Conservation (phyloP, 1,140 invertebrate genomes). For the Contarinia nasturtii region DNA sequence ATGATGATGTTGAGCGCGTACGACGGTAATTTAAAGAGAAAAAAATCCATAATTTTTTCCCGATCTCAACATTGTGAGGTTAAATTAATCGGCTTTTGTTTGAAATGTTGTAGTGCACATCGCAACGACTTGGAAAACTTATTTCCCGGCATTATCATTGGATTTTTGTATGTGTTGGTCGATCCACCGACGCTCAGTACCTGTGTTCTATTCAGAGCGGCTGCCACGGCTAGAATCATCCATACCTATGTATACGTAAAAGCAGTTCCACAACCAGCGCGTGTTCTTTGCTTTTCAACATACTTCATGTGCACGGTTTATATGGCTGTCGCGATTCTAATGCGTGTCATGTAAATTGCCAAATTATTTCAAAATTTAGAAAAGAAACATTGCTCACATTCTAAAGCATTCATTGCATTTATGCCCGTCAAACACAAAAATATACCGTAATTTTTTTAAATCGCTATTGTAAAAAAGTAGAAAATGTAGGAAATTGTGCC, state of each 20-base stretch:
- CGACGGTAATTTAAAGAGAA: constrained; percentile 16
- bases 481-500: too few relatives aligned
- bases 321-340: constrained; percentile 27
- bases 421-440: too few relatives aligned
- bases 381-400: too few relatives aligned
- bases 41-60: background rate
- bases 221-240: constrained; percentile 31
- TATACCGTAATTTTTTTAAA: too few relatives aligned
- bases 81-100: background rate
- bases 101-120: constrained; percentile 30
- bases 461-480: too few relatives aligned
- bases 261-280: constrained; percentile 33
- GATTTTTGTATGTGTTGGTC: constrained; percentile 36
- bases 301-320: constrained; percentile 27
- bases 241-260: constrained; percentile 41
- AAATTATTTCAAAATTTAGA: too few relatives aligned
- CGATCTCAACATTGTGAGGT: background rate
- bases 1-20: constrained; percentile 35
- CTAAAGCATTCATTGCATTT: too few relatives aligned
- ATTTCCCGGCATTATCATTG: constrained; percentile 36
- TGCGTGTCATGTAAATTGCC: constrained; percentile 21
- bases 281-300: constrained; percentile 31
- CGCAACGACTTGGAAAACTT: constrained; percentile 52
- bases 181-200: constrained; percentile 31
- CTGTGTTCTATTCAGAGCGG: constrained; percentile 33